Percentiles rank a stretch among this genome's conserved stretches.
Conservation (phyloP, 2,888 invertebrate genomes). For the Mythimna vitellina region DNA sequence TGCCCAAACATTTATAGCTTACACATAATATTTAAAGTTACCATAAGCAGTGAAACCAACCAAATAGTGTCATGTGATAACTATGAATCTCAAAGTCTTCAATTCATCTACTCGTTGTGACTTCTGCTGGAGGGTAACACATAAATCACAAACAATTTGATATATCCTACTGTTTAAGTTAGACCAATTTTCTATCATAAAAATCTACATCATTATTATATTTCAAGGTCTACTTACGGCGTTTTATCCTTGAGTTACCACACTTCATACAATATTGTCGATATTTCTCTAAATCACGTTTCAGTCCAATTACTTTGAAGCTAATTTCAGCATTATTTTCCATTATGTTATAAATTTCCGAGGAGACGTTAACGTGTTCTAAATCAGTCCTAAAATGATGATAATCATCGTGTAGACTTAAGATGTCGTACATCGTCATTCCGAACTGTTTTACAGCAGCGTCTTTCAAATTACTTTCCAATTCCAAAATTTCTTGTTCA, state of each 20-base stretch:
- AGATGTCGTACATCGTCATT: constrained; percentile 71
- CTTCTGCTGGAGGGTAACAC: not conserved
- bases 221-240: constrained; percentile 29
- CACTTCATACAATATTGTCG: constrained; percentile 66
- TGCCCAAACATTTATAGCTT: too few species aligned
- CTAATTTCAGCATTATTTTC: constrained; percentile 29
- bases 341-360: constrained; percentile 7
- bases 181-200: too few species aligned
- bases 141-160: not conserved
- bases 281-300: constrained; percentile 59
- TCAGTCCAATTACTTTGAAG: constrained; percentile 46
- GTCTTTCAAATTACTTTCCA: constrained; percentile 66
- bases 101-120: not conserved
- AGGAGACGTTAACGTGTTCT: constrained; percentile 7
- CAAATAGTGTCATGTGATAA: too few species aligned
- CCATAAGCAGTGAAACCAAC: too few species aligned
- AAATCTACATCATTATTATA: too few species aligned
- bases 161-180: not conserved
- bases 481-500: constrained; percentile 44
- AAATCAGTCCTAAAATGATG: constrained; percentile 63
- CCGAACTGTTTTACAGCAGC: constrained; percentile 69
- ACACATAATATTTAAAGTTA: too few species aligned
- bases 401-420: constrained; percentile 73
- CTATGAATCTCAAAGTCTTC: too few species aligned
- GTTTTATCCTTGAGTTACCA: constrained; percentile 10